phyloP scores from a whole-genome alignment of 2,888 invertebrate species.

The Eupithecia pulchellata region DNA sequence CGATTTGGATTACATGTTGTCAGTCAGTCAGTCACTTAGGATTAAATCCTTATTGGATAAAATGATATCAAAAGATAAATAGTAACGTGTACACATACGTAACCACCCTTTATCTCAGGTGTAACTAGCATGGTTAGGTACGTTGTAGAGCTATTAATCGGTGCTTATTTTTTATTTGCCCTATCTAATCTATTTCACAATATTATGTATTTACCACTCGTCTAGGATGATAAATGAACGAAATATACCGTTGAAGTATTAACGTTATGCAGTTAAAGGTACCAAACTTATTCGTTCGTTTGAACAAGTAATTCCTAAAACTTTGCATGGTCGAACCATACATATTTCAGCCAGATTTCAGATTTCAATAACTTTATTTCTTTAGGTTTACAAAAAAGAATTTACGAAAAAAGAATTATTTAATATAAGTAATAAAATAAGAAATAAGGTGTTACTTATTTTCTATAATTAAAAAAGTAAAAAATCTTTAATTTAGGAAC shows the following conservation, averaged over 20 bases:
- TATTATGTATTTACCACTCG: not conserved
- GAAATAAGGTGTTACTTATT: too few species aligned
- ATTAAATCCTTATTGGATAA: conserved; percentile 1
- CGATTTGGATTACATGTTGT: not conserved
- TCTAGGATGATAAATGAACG: not conserved
- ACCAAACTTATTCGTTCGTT: too few species aligned
- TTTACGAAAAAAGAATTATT: too few species aligned
- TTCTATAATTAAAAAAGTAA: too few species aligned
- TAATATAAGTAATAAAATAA: too few species aligned
- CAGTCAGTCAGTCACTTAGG: not conserved
- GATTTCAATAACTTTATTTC: too few species aligned
- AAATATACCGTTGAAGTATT: not conserved
- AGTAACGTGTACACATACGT: not conserved
- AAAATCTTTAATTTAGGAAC: too few species aligned
- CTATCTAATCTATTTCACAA: not conserved
- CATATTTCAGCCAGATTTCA: too few species aligned
- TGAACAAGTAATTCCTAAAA: too few species aligned
- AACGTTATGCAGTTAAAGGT: too few species aligned
- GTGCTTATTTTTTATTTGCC: not conserved
- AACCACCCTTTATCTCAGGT: not conserved
- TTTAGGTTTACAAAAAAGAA: too few species aligned
- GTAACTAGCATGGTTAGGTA: not conserved
- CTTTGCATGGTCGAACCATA: too few species aligned
- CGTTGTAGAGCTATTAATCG: not conserved
- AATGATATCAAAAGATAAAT: conserved; percentile 1